phyloP scores from a whole-genome alignment of 2,797 vertebrate genomes.

The Squalus acanthias region DNA sequence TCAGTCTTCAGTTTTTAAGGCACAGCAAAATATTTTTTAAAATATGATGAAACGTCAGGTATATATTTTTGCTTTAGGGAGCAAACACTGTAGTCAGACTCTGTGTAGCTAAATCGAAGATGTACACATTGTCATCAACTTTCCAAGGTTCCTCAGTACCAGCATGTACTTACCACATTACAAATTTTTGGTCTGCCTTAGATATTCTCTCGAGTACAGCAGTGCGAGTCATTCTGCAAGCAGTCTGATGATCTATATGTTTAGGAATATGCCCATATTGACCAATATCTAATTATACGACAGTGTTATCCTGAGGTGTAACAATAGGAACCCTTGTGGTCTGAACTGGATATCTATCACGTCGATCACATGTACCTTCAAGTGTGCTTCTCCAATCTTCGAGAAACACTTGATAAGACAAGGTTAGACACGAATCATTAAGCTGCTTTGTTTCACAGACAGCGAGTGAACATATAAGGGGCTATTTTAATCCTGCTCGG shows the following conservation, averaged over 20 bases:
- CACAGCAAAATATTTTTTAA: neutral
- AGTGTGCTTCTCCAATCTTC: neutral
- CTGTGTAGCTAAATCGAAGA: neutral
- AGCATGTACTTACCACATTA: neutral
- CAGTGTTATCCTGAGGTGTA: neutral
- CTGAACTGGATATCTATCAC: neutral
- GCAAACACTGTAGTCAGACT: neutral
- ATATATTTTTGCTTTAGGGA: neutral
- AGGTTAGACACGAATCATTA: neutral
- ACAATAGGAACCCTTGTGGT: neutral
- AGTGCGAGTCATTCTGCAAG: neutral
- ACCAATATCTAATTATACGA: neutral
- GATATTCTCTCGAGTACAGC: neutral
- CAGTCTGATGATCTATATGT: neutral
- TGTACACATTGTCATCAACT: neutral
- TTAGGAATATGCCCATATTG: neutral
- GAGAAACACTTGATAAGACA: neutral
- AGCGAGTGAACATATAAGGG: neutral
- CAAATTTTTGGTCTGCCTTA: neutral
- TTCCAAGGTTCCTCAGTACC: neutral
- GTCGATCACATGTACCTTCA: neutral
- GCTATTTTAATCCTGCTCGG: neutral
- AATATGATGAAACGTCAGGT: neutral
- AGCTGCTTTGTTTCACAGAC: neutral
- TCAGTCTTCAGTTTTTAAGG: neutral